Base-by-base conservation (phyloP, 35 echinoderm and acorn worm genomes). In the Strongylocentrotus purpuratus region DNA sequence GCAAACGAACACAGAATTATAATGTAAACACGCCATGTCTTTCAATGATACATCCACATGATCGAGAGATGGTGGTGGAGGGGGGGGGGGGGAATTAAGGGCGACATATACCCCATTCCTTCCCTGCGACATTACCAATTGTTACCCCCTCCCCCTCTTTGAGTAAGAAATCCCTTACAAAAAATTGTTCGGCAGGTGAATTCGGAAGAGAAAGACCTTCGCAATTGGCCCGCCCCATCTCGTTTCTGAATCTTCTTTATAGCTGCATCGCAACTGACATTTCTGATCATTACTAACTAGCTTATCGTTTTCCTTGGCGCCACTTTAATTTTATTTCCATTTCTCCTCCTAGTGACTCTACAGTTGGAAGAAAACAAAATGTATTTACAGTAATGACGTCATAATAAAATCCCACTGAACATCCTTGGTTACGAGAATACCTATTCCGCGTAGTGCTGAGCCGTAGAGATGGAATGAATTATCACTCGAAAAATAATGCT, bases 271-370 rank as follows among this genome's bases (percentile, higher is more conserved):
- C 4, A 22, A 78, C 25, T 78, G 65, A 78, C 65, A 78, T 78
- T 78, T 78, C 65, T 78, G 65, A 78, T 78, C 65, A 78, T 78
- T 78, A 78, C 65, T 78, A 78, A 78, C 65, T 78, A 78, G 20
- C 65, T 78, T 78, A 78, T 78, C 65, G 20, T 78, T 78, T 78
- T 78, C 65, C 20, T 7, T n/a, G 65, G 65, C 65, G 65, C 65
- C 65, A 78, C 20, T 22, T 78, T 78, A 78, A 78, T 78, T 78
- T 78, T 78, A 78, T 78, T 78, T 78, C 65, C 20, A 78, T 78
- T 78, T 28, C 28, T 78, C 65, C 22, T 78, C 28, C 22, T n/a
- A 28, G 65, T 78, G 25, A n/a, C 65, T 78, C 65, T 28, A 18
- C 65, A n/a, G 4, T 78, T 17, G 35, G 17, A 3, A n/a, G n/a